Percentiles rank a stretch among this genome's conserved stretches.
phyloP scores from a whole-genome alignment of 2,888 invertebrate genomes.

The Platycheirus rosarum region DNA sequence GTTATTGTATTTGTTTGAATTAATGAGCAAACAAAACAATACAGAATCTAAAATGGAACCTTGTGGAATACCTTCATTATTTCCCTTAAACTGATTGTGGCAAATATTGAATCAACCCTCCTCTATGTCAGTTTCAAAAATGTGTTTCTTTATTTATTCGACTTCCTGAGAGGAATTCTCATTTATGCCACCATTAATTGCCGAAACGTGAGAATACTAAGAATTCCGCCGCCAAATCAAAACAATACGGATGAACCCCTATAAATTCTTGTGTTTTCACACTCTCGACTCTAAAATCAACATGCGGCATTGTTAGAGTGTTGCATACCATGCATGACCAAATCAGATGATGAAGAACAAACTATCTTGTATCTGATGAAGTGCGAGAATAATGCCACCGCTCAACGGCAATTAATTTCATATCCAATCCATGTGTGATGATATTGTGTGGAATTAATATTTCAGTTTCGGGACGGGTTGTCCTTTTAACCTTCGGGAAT shows the following conservation, averaged over 20 bases:
- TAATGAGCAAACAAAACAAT: too few relatives aligned
- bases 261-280: conserved; percentile 60
- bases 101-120: conserved; percentile 57
- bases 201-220: conserved; percentile 67
- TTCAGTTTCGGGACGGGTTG: conserved; percentile 27
- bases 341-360: conserved; percentile 49
- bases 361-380: conserved; percentile 20
- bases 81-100: conserved; percentile 6
- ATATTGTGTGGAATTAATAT: conserved; percentile 45
- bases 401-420: conserved; percentile 55
- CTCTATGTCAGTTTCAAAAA: not conserved
- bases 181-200: conserved; percentile 42
- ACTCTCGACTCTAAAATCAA: conserved; percentile 54
- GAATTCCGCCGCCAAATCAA: conserved; percentile 55
- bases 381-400: conserved; percentile 20
- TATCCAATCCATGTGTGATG: conserved; percentile 46
- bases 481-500: conserved; percentile 26
- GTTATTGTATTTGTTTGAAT: too few relatives aligned
- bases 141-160: conserved; percentile 39
- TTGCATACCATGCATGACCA: conserved; percentile 7
- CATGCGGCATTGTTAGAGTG: conserved; percentile 3
- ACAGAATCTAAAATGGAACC: too few relatives aligned
- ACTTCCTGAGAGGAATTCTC: conserved; percentile 53
- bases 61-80: too few relatives aligned
- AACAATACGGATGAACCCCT: conserved; percentile 55